phyloP scores from a whole-genome alignment of 2,888 invertebrate species.

The Xestia xanthographa region DNA sequence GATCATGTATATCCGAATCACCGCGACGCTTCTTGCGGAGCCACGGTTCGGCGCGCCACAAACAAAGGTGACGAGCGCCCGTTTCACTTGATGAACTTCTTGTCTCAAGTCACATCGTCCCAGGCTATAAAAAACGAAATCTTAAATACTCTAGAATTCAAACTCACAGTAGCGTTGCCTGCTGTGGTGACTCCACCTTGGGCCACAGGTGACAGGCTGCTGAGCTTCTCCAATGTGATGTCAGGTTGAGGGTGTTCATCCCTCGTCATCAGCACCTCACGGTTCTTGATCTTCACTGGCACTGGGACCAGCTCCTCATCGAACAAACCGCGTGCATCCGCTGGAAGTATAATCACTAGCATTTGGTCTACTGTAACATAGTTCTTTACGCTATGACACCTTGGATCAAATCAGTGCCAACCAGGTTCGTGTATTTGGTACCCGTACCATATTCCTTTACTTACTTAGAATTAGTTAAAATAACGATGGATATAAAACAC shows the following conservation, averaged over 20 bases:
- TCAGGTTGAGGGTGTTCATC: conserved; percentile 18
- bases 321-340: not conserved
- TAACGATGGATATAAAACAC: not conserved
- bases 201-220: not conserved
- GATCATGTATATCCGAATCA: not conserved
- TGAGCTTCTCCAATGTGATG: conserved; percentile 16
- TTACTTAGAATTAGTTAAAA: not conserved
- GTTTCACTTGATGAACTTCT: not conserved
- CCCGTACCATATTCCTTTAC: not conserved
- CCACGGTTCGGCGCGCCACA: not conserved
- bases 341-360: not conserved
- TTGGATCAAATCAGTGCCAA: not conserved
- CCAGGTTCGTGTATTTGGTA: not conserved
- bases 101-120: not conserved
- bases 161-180: conserved; percentile 5
- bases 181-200: conserved; percentile 12
- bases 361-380: not conserved
- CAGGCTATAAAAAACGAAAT: not conserved
- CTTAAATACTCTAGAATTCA: not conserved
- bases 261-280: conserved; percentile 12
- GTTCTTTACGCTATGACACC: not conserved
- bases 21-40: not conserved
- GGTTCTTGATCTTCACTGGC: not conserved
- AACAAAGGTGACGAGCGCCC: not conserved
- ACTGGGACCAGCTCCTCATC: conserved; percentile 1